A percentile compares a stretch with the other conserved stretches of the same genome.
Conservation (phyloP, 2,888 invertebrate genomes). For the Spialia ferax region DNA sequence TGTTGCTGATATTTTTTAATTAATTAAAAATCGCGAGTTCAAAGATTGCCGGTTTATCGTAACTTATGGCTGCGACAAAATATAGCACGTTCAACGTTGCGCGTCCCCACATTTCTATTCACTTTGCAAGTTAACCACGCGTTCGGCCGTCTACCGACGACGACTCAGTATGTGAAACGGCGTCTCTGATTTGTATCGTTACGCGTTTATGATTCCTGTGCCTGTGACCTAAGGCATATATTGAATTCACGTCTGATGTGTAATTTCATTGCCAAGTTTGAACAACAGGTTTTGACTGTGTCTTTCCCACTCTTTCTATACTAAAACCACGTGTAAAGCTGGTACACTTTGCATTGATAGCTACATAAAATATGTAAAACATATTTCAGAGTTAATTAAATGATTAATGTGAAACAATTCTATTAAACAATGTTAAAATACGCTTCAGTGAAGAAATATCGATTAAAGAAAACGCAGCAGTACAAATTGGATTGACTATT, state of each 20-base stretch:
- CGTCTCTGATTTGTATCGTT: constrained; percentile 49
- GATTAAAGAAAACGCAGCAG: background rate
- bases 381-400: background rate
- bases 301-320: constrained; percentile 58
- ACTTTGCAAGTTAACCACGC: constrained; percentile 71
- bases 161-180: constrained; percentile 61
- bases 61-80: constrained; percentile 35
- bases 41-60: constrained; percentile 38
- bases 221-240: constrained; percentile 48
- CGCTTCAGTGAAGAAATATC: background rate
- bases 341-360: constrained; percentile 56
- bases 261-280: constrained; percentile 82
- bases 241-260: constrained; percentile 43
- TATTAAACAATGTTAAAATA: background rate
- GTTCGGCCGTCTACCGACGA: constrained; percentile 67
- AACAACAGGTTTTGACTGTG: constrained; percentile 74
- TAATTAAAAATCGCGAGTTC: constrained; percentile 1
- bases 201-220: constrained; percentile 47
- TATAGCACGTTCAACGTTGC: constrained; percentile 60
- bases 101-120: constrained; percentile 73
- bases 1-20: constrained; percentile 2
- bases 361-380: constrained; percentile 11
- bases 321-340: constrained; percentile 65
- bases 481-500: background rate
- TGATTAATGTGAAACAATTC: background rate